Percentiles rank a stretch among this genome's conserved stretches.
phyloP scores from a whole-genome alignment of 1,140 invertebrate genomes.

The Eufriesea mexicana region DNA sequence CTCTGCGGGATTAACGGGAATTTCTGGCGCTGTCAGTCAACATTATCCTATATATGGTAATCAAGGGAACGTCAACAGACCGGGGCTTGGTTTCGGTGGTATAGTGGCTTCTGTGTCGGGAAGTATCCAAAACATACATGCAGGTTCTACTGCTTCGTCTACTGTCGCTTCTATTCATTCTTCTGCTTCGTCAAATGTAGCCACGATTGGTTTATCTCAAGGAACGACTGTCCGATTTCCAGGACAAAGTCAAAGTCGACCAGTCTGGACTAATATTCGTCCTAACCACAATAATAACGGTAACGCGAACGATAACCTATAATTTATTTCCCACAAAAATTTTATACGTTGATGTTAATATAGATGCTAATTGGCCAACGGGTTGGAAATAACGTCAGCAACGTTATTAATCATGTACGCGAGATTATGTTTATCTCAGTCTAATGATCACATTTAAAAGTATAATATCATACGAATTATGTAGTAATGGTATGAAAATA shows the following conservation, averaged over 20 bases:
- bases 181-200: slow-evolving; percentile 50
- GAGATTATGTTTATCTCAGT: neutral
- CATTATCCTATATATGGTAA: slow-evolving; percentile 39
- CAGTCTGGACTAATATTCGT: slow-evolving; percentile 66
- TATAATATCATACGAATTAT: neutral
- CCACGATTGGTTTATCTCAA: neutral
- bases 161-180: slow-evolving; percentile 68
- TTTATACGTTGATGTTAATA: neutral
- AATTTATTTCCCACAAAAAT: neutral
- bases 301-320: neutral
- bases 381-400: neutral
- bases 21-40: slow-evolving; percentile 29
- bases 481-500: neutral
- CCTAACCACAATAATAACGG: slow-evolving; percentile 63
- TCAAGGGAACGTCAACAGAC: slow-evolving; percentile 65
- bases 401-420: neutral
- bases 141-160: slow-evolving; percentile 72
- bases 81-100: slow-evolving; percentile 70
- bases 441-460: neutral
- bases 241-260: slow-evolving; percentile 40
- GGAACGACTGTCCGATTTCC: slow-evolving; percentile 17
- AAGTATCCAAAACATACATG: slow-evolving; percentile 71
- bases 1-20: slow-evolving; percentile 67
- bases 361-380: neutral
- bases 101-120: slow-evolving; percentile 72